A percentile compares a stretch with the other conserved stretches of the same genome.
phyloP scores from a whole-genome alignment of 2,113 vertebrate species.

The Nansenia antarctica region DNA sequence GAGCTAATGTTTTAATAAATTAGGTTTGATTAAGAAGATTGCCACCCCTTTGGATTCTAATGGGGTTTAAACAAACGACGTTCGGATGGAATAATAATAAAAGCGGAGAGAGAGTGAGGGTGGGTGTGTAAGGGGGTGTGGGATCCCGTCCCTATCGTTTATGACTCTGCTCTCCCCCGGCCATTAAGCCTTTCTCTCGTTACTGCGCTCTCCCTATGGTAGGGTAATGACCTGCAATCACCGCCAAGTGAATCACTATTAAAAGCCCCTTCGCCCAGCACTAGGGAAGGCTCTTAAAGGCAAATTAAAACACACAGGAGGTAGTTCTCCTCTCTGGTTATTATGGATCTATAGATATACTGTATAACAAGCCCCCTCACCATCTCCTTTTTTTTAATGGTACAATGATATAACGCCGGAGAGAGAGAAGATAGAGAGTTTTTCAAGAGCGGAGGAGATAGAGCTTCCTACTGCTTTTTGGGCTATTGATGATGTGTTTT shows the following conservation, averaged over 20 bases:
- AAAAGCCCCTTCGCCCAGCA: conserved; percentile 84
- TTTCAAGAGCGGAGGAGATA: too few species aligned
- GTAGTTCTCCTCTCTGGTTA: conserved; percentile 66
- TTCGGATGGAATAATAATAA: conserved; percentile 84
- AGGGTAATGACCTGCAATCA: conserved; percentile 96
- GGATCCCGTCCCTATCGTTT: conserved; percentile 91
- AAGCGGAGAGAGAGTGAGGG: conserved; percentile 70
- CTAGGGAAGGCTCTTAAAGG: conserved; percentile 84
- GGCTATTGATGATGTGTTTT: not conserved
- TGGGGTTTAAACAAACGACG: conserved; percentile 68
- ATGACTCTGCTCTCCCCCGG: conserved; percentile 90
- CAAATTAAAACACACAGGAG: conserved; percentile 91
- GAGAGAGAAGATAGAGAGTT: not conserved
- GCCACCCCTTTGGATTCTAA: conserved; percentile 71
- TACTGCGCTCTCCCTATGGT: conserved; percentile 91
- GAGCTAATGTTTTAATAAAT: conserved; percentile 62
- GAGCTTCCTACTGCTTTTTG: not conserved
- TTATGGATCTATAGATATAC: conserved; percentile 69
- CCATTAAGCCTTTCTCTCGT: conserved; percentile 93
- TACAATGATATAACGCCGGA: not conserved
- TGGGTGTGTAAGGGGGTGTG: conserved; percentile 22
- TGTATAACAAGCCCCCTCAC: conserved; percentile 45
- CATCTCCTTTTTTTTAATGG: conserved; percentile 29
- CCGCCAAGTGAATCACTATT: conserved; percentile 97
- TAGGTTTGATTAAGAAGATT: conserved; percentile 74